Conservation (phyloP, 2,888 invertebrate genomes). For the Synergus laeviventris region DNA sequence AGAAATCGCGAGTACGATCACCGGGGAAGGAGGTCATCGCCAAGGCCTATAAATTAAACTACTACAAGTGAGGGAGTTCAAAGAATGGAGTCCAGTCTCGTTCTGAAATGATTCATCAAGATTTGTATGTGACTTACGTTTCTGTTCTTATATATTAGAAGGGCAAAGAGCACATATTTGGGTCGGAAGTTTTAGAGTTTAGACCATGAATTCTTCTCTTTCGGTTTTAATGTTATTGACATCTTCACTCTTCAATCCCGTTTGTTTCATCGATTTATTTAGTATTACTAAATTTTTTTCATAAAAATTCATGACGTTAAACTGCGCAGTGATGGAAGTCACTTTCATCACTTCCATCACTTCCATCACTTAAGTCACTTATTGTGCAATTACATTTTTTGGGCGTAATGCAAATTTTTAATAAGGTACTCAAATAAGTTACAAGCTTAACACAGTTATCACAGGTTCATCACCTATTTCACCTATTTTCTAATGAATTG, state of each 20-base stretch:
- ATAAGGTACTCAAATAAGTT: background rate
- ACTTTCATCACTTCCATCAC: too few relatives aligned
- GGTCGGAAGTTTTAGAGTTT: background rate
- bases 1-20: conserved; percentile 24
- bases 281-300: too few relatives aligned
- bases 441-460: background rate
- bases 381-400: background rate
- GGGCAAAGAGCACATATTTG: background rate
- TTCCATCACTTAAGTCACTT: too few relatives aligned
- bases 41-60: conserved; percentile 54
- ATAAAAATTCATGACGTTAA: background rate
- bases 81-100: conserved; percentile 36
- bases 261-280: background rate
- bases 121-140: background rate
- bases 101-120: conserved; percentile 7
- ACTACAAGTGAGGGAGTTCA: conserved; percentile 49
- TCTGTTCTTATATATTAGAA: background rate
- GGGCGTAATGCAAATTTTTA: background rate
- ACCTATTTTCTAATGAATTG: too few relatives aligned
- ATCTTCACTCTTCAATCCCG: background rate
- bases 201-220: background rate
- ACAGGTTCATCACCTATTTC: too few relatives aligned
- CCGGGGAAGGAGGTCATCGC: conserved; percentile 49
- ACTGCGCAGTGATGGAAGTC: background rate
- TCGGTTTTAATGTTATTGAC: background rate